phyloP scores from a whole-genome alignment of 2,797 vertebrate genomes.

The Spheniscus humboldti region DNA sequence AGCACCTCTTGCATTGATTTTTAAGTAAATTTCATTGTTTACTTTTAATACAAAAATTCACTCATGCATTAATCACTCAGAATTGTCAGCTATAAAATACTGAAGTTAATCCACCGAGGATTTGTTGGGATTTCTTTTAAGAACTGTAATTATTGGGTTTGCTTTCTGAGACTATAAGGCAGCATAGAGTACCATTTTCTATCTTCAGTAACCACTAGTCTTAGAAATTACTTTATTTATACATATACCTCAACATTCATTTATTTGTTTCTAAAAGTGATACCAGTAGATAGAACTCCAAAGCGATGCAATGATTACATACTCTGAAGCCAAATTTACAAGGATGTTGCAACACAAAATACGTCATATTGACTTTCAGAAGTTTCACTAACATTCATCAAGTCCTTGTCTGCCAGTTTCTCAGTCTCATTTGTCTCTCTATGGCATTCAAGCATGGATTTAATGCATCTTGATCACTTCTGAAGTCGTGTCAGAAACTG shows the following conservation, averaged over 20 bases:
- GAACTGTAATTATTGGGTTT: not conserved
- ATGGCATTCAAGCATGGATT: not conserved
- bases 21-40: not conserved
- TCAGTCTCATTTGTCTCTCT: not conserved
- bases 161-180: not conserved
- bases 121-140: not conserved
- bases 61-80: not conserved
- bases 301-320: not conserved
- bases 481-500: not conserved
- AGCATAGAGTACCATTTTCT: not conserved
- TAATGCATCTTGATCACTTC: not conserved
- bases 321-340: not conserved
- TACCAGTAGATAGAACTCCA: not conserved
- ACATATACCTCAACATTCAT: not conserved
- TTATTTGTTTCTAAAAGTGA: not conserved
- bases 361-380: not conserved
- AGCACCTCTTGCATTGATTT: not conserved
- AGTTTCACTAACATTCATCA: not conserved
- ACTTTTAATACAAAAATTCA: not conserved
- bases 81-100: not conserved
- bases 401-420: not conserved
- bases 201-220: not conserved
- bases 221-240: not conserved
- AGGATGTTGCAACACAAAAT: not conserved
- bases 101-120: not conserved